phyloP scores from a whole-genome alignment of 64 coral and sea anemone genomes.

The Dendrophyllia cribrosa region DNA sequence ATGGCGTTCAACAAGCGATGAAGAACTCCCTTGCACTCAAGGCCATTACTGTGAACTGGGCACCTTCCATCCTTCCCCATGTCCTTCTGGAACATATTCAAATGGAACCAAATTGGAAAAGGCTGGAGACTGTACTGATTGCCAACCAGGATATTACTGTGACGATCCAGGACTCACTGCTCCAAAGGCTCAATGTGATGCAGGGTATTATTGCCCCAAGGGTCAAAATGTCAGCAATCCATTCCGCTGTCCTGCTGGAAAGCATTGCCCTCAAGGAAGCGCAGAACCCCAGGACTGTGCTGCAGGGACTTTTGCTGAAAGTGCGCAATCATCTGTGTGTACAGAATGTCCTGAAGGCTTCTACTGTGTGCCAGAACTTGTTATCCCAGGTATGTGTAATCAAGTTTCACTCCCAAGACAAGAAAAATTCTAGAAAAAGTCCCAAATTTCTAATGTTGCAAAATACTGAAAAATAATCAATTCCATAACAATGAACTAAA shows the following conservation, averaged over 20 bases:
- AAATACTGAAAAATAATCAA: no score
- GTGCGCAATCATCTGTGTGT: conserved; percentile 61
- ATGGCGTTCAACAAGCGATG: conserved; percentile 56
- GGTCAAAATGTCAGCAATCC: conserved; percentile 84
- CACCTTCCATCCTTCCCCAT: conserved; percentile 80
- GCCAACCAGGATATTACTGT: conserved; percentile 86
- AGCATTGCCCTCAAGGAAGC: conserved; percentile 80
- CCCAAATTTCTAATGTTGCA: no score
- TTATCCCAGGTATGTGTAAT: conserved; percentile 83
- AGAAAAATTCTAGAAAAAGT: no score
- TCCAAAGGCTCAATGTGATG: conserved; percentile 84
- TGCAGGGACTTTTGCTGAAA: conserved; percentile 74
- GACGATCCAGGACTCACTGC: conserved; percentile 75
- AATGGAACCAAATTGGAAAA: conserved; percentile 77
- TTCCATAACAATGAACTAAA: no score
- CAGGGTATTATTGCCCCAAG: conserved; percentile 80
- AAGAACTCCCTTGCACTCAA: conserved; percentile 78
- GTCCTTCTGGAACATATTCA: conserved; percentile 82
- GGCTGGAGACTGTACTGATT: conserved; percentile 69
- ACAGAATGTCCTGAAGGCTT: conserved; percentile 67
- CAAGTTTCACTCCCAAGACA: no score
- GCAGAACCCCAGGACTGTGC: conserved; percentile 59
- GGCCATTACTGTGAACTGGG: conserved; percentile 78
- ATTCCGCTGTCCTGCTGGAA: conserved; percentile 67
- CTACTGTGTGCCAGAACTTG: conserved; percentile 78